These are phyloP conservation scores for Phylloscopus trochiloides DNA, from an alignment of 2,113 vertebrate species.

Conservation along the genomic window DNA sequence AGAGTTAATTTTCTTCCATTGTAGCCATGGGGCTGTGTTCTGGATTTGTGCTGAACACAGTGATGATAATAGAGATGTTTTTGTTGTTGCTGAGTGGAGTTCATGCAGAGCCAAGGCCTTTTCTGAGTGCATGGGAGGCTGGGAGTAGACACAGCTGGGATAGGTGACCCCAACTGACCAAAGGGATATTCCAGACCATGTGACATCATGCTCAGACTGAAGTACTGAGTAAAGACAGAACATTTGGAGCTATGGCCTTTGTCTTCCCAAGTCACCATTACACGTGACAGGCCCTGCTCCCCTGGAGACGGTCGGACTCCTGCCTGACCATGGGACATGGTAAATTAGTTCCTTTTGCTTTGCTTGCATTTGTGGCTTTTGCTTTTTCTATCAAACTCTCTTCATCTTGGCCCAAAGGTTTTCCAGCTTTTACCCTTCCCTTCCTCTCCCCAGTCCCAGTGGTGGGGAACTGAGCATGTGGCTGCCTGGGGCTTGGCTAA, in stretches of 20 bases:
- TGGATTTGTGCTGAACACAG: not conserved
- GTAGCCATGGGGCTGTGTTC: not conserved
- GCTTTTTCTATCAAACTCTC: not conserved
- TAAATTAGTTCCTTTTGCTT: not conserved
- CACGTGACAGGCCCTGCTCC: fast-evolving
- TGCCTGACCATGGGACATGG: not conserved
- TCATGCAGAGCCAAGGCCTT: not conserved
- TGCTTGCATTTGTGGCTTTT: not conserved
- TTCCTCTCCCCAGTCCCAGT: not conserved
- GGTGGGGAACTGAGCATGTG: fast-evolving
- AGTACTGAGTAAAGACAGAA: not conserved
- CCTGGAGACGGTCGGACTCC: not conserved
- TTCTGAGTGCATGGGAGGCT: not conserved
- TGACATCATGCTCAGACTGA: not conserved
- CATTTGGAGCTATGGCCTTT: not conserved
- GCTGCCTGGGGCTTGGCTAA: not conserved
- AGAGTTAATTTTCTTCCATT: not conserved
- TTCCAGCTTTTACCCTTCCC: not conserved
- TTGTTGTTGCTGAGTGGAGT: not conserved
- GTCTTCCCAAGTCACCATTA: not conserved
- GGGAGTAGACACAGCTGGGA: not conserved
- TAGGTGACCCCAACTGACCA: not conserved
- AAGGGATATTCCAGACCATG: not conserved
- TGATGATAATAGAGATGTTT: not conserved
- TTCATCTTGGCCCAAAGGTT: not conserved